Evolutionary conservation across 2,888 invertebrate species (phyloP).

Genomic region (Eudasyphora cyanicolor): DNA sequence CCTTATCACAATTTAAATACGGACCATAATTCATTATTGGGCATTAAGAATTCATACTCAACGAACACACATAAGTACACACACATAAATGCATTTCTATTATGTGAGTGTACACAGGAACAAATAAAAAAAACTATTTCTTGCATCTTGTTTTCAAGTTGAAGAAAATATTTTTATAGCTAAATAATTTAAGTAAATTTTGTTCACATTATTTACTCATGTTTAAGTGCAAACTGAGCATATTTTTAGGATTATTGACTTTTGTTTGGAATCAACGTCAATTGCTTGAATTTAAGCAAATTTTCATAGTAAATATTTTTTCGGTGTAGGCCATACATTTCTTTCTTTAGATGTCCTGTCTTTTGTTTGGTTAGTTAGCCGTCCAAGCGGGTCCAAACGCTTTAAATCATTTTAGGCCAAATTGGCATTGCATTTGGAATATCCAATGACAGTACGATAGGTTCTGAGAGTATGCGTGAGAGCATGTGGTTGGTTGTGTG

Average conservation of each 20-base stretch:
- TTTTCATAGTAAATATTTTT: no score
- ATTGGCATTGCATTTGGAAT: not conserved
- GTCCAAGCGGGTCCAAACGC: not conserved
- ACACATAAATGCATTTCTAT: slow-evolving; percentile 8
- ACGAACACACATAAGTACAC: not conserved
- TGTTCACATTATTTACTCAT: no score
- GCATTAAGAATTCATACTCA: slow-evolving; percentile 27
- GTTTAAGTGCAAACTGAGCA: no score
- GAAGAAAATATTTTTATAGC: no score
- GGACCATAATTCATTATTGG: slow-evolving; percentile 41
- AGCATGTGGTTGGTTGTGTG: not conserved
- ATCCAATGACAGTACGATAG: not conserved
- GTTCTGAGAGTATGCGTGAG: not conserved
- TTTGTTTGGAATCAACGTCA: no score
- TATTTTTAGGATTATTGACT: no score
- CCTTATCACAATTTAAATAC: slow-evolving; percentile 11
- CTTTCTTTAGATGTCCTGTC: not conserved
- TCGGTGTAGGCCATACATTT: no score
- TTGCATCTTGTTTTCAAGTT: no score
- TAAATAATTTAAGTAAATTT: no score
- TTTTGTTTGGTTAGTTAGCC: not conserved
- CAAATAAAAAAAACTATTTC: no score
- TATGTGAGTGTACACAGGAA: no score
- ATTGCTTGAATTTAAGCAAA: no score
- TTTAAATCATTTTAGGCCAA: slow-evolving; percentile 25